These are phyloP conservation scores for Sarcophaga caerulescens DNA, from an alignment of 2,888 invertebrate species.

Conservation along the genomic window DNA sequence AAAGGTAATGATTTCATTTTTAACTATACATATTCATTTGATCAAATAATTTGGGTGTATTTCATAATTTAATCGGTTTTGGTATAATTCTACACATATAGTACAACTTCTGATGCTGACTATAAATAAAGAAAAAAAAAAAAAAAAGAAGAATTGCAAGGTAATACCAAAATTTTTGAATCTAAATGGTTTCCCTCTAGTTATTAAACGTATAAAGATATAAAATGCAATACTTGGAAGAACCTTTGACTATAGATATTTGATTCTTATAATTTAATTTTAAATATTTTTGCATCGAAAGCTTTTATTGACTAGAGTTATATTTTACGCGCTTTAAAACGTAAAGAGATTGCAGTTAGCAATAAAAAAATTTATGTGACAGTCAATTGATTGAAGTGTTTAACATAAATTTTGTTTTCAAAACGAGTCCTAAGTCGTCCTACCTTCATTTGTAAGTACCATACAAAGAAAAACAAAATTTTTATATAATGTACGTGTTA, in stretches of 20 bases:
- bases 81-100: background rate
- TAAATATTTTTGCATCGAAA: too few relatives aligned
- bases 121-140: too few relatives aligned
- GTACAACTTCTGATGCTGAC: too few relatives aligned
- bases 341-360: background rate
- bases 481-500: constrained; percentile 19
- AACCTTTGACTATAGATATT: background rate
- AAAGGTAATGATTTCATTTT: constrained; percentile 49
- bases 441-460: constrained; percentile 53
- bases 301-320: too few relatives aligned
- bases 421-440: background rate
- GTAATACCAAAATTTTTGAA: background rate
- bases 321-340: too few relatives aligned
- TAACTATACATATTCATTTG: background rate
- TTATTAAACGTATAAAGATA: too few relatives aligned
- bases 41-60: background rate
- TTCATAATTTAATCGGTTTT: constrained; percentile 33
- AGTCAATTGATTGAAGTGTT: background rate
- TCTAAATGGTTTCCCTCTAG: background rate
- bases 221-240: background rate
- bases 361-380: background rate
- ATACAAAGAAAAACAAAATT: constrained; percentile 12
- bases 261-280: background rate
- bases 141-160: background rate
- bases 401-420: background rate